These are phyloP conservation scores for Cassiopea andromeda DNA, from an alignment of 30 jellyfish, hydroid and myxozoan genomes.

Conservation along the genomic window DNA sequence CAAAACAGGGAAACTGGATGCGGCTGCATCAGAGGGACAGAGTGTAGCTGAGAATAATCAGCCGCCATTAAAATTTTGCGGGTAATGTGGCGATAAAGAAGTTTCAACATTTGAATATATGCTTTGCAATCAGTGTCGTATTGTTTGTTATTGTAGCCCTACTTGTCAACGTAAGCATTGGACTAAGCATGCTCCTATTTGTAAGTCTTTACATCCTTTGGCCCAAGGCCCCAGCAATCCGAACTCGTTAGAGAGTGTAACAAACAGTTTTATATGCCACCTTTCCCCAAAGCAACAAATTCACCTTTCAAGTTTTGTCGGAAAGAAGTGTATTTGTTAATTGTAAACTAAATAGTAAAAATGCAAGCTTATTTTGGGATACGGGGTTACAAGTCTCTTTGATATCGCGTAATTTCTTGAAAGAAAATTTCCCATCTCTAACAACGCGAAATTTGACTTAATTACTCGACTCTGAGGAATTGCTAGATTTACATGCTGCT, in stretches of 20 bases:
- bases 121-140: constrained; percentile 57
- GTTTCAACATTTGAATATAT: background rate
- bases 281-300: constrained; percentile 57
- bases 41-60: constrained; percentile 39
- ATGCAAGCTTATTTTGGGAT: constrained; percentile 52
- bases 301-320: constrained; percentile 50
- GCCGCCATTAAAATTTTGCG: constrained; percentile 38
- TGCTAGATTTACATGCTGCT: constrained; percentile 47
- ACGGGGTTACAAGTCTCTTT: constrained; percentile 75
- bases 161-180: constrained; percentile 65
- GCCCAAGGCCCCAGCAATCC: constrained; percentile 34
- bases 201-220: constrained; percentile 44
- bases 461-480: constrained; percentile 6
- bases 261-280: constrained; percentile 42
- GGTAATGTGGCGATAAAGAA: constrained; percentile 45
- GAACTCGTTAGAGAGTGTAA: constrained; percentile 2
- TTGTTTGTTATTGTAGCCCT: constrained; percentile 56
- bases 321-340: constrained; percentile 60
- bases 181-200: constrained; percentile 53
- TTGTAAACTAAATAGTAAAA: constrained; percentile 54
- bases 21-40: constrained; percentile 62
- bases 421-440: constrained; percentile 25
- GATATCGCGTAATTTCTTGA: constrained; percentile 32
- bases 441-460: constrained; percentile 17
- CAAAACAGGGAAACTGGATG: constrained; percentile 72